phyloP scores from a whole-genome alignment of 2,113 vertebrate species.

The Anhinga anhinga region DNA sequence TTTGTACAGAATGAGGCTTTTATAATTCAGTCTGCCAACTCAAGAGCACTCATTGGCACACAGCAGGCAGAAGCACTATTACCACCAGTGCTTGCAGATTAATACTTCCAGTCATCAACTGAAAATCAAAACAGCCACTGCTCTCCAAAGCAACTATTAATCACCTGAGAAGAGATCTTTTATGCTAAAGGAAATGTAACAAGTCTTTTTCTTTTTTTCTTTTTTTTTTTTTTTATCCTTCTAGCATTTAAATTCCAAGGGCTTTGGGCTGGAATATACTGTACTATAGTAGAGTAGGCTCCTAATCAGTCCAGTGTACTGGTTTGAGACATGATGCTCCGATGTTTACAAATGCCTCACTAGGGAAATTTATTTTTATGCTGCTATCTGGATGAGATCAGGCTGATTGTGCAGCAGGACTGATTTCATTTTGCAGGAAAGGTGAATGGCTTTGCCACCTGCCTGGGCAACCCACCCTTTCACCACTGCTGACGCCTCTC shows the following conservation, averaged over 20 bases:
- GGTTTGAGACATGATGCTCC: background rate
- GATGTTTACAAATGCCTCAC: background rate
- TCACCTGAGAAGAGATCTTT: background rate
- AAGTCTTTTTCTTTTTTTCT: background rate
- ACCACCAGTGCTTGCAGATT: background rate
- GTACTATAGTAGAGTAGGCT: background rate
- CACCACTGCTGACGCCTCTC: background rate
- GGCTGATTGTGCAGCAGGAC: background rate
- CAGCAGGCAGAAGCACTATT: background rate
- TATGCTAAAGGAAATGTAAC: background rate
- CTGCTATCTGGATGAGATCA: background rate
- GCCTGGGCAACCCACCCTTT: background rate
- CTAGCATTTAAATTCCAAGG: background rate
- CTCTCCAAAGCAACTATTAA: background rate
- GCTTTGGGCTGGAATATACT: background rate
- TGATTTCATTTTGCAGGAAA: background rate
- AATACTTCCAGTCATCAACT: background rate
- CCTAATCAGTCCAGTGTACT: background rate
- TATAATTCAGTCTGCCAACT: slow-evolving; percentile 5
- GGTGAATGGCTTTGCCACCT: fast-evolving
- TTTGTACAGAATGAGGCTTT: background rate
- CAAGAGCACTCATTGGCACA: background rate
- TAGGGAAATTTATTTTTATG: background rate
- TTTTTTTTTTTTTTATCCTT: background rate
- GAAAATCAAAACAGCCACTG: background rate